Percentiles rank a stretch among this genome's conserved stretches.
These are phyloP conservation scores for Bradypodion pumilum DNA, from an alignment of 2,797 vertebrate genomes.

Conservation along the genomic window DNA sequence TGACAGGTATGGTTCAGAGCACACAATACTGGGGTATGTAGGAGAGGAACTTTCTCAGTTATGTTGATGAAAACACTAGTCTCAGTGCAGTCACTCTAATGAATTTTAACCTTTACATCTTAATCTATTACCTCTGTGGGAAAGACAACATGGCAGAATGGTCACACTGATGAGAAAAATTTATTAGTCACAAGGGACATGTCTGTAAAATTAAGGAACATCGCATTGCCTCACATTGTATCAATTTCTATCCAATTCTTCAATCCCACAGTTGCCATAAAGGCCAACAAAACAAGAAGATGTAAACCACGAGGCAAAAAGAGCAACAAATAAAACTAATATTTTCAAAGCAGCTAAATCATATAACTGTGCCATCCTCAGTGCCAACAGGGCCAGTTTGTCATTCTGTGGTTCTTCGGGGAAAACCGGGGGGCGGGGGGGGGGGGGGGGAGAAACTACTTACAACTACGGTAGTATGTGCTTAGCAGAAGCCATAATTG, in stretches of 20 bases:
- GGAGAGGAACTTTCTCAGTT: background rate
- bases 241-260: background rate
- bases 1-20: too few species aligned
- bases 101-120: background rate
- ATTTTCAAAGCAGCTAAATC: background rate
- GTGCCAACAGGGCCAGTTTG: background rate
- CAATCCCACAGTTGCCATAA: background rate
- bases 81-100: background rate
- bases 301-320: background rate
- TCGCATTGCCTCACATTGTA: background rate
- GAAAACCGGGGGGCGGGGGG: constrained; percentile 17
- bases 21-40: background rate
- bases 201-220: background rate
- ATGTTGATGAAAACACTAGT: background rate
- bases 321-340: background rate
- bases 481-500: constrained; percentile 73
- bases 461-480: constrained; percentile 66
- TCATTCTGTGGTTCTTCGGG: constrained; percentile 58
- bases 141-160: background rate
- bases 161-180: rapidly evolving
- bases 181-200: rapidly evolving
- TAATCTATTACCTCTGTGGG: background rate
- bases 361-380: background rate
- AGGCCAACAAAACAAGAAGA: background rate
- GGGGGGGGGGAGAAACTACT: constrained; percentile 15